phyloP scores from a whole-genome alignment of 2,113 vertebrate species.

The Corydoras maculifer region DNA sequence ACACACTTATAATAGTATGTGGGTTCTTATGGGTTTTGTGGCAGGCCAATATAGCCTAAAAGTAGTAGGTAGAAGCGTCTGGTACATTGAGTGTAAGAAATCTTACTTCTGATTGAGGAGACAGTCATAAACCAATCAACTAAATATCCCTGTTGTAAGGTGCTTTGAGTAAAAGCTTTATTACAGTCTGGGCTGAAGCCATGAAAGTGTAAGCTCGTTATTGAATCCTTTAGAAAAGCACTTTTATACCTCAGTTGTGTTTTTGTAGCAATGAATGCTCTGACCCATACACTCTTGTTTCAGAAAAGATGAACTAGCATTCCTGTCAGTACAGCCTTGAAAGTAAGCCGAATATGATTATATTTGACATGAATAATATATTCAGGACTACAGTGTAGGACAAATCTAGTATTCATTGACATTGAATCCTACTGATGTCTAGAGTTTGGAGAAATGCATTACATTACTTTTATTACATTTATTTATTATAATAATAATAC shows the following conservation, averaged over 20 bases:
- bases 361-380: background rate
- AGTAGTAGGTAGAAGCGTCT: too few relatives aligned
- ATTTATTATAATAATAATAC: too few relatives aligned
- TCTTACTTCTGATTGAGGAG: too few relatives aligned
- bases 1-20: too few relatives aligned
- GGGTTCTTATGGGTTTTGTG: too few relatives aligned
- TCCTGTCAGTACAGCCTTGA: background rate
- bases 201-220: background rate
- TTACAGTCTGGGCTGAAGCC: background rate
- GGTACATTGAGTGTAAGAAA: too few relatives aligned
- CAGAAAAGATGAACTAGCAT: background rate
- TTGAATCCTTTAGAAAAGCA: background rate
- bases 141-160: background rate
- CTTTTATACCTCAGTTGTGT: background rate
- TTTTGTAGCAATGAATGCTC: background rate
- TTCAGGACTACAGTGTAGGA: background rate
- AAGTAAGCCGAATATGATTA: background rate
- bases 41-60: too few relatives aligned
- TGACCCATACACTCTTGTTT: background rate
- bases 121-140: too few relatives aligned
- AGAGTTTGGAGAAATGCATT: too few relatives aligned
- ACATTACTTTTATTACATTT: too few relatives aligned
- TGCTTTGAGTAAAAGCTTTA: background rate
- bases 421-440: too few relatives aligned
- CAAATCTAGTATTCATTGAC: background rate